Evolutionary conservation across 2,888 invertebrate genomes (phyloP).

Genomic region (Apomyelois bistriatella): DNA sequence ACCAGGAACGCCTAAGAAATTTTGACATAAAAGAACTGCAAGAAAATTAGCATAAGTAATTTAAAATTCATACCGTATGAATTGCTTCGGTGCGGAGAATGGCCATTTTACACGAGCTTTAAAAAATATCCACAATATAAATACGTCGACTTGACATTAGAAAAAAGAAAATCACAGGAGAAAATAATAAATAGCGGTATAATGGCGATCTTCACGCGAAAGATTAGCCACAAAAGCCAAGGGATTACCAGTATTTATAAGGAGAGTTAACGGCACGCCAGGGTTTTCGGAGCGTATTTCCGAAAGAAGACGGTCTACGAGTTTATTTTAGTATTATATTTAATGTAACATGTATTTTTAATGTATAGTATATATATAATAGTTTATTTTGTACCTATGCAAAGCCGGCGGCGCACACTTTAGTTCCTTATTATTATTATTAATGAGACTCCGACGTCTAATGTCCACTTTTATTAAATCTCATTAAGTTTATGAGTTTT

Average conservation of each 20-base stretch:
- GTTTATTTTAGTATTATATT: neutral
- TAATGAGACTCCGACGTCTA: too few relatives aligned
- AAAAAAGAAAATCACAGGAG: conserved; percentile 63
- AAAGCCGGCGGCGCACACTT: too few relatives aligned
- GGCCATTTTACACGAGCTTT: conserved; percentile 40
- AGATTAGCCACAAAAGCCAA: conserved; percentile 77
- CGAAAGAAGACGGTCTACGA: neutral
- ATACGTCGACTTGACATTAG: conserved; percentile 42
- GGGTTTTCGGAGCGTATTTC: conserved; percentile 33
- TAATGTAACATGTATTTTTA: too few relatives aligned
- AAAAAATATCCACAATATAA: conserved; percentile 3
- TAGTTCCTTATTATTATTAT: too few relatives aligned
- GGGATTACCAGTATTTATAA: conserved; percentile 78
- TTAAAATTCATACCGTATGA: conserved; percentile 65
- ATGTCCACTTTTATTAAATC: too few relatives aligned
- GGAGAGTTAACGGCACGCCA: conserved; percentile 70
- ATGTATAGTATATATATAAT: too few relatives aligned
- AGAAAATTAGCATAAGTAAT: conserved; percentile 58
- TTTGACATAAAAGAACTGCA: conserved; percentile 36
- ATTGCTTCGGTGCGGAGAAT: conserved; percentile 55
- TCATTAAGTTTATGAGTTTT: too few relatives aligned
- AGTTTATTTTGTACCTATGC: too few relatives aligned
- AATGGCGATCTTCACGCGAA: conserved; percentile 76
- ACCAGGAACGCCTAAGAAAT: neutral
- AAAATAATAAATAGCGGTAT: conserved; percentile 77